phyloP scores from a whole-genome alignment of 1,140 invertebrate species.

The fruit fly (Drosophila melanogaster) region Release_6_plus_ISO1_MT NC_004354.4:3086501-3087000 shows the following conservation, averaged over 20 bases:
- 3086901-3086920: conserved; percentile 31
- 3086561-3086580: conserved; percentile 1
- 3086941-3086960: conserved; percentile 73
- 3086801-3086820: background rate
- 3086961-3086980: conserved; percentile 78
- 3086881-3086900: conserved; percentile 53
- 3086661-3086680: conserved; percentile 49
- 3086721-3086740: conserved; percentile 20
- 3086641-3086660: conserved; percentile 17
- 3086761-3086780: conserved; percentile 74
- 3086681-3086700: conserved; percentile 49
- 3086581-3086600: conserved; percentile 52
- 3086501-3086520: background rate
- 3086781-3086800: conserved; percentile 71
- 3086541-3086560: background rate
- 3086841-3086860: background rate
- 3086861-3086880: conserved; percentile 57
- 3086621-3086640: conserved; percentile 51
- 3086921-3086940: conserved; percentile 12
- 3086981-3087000: conserved; percentile 66
- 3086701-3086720: conserved; percentile 61
- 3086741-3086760: conserved; percentile 5
- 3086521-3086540: background rate
- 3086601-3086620: conserved; percentile 20
- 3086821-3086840: no score